These are phyloP conservation scores for Eupleurogrammus muticus DNA, from an alignment of 2,797 vertebrate species.

Conservation along the genomic window DNA sequence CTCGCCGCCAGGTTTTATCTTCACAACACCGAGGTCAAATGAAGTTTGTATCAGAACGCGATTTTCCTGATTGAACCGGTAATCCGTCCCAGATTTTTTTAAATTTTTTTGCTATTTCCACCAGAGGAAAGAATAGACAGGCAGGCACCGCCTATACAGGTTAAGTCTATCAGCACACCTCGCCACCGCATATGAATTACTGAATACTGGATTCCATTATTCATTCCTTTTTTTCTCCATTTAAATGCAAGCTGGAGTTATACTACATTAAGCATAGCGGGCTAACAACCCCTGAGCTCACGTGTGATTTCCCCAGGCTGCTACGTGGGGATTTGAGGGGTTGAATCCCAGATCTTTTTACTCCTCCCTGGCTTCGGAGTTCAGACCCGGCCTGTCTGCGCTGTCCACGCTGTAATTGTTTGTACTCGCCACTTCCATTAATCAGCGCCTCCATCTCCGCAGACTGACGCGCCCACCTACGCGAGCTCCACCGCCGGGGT, in stretches of 20 bases:
- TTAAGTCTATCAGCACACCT: not conserved
- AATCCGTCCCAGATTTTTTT: too few relatives aligned
- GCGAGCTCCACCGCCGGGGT: constrained; percentile 55
- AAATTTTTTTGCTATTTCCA: not conserved
- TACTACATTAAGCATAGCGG: constrained; percentile 28
- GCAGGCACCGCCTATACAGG: too few relatives aligned
- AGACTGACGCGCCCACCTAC: constrained; percentile 61
- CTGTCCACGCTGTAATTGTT: constrained; percentile 52
- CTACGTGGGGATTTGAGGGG: constrained; percentile 37
- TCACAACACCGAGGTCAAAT: not conserved
- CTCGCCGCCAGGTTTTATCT: constrained; percentile 5
- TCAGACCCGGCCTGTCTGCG: constrained; percentile 21
- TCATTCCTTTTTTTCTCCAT: constrained; percentile 39
- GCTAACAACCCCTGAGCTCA: constrained; percentile 20
- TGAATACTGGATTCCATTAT: constrained; percentile 14
- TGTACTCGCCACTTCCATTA: constrained; percentile 53
- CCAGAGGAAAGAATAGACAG: not conserved
- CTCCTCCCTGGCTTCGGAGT: constrained; percentile 19
- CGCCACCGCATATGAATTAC: constrained; percentile 21
- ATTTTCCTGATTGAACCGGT: constrained; percentile 4
- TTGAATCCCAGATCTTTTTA: constrained; percentile 36
- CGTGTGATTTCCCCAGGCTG: constrained; percentile 35
- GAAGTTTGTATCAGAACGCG: not conserved
- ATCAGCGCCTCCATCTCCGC: constrained; percentile 64
- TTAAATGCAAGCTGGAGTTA: constrained; percentile 18